Percentiles rank a stretch among this genome's conserved stretches.
These are phyloP conservation scores for Enteromius trimaculatus DNA, from an alignment of 2,797 vertebrate genomes.

Conservation along the genomic window DNA sequence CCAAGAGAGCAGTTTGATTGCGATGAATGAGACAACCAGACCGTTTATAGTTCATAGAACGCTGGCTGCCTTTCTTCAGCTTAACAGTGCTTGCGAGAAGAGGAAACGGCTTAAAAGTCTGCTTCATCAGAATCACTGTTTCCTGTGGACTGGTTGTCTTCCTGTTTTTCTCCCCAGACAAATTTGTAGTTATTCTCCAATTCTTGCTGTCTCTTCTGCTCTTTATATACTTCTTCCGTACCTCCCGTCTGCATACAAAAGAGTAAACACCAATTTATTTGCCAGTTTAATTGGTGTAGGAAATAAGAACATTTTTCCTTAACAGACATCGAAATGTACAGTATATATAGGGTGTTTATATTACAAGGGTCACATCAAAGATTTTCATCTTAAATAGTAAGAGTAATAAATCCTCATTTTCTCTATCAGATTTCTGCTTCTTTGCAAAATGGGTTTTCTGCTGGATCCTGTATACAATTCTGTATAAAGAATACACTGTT, in stretches of 20 bases:
- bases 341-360: not conserved
- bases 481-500: not conserved
- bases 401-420: not conserved
- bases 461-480: not conserved
- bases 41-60: conserved; percentile 13
- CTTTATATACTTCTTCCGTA: conserved; percentile 90
- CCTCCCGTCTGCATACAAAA: conserved; percentile 83
- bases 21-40: not conserved
- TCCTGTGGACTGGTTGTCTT: conserved; percentile 76
- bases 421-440: too few species aligned
- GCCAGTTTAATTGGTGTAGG: not conserved
- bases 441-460: not conserved
- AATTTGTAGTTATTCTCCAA: conserved; percentile 92
- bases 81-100: conserved; percentile 13
- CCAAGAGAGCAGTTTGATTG: conserved; percentile 11
- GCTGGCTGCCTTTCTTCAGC: conserved; percentile 46
- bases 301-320: not conserved
- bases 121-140: conserved; percentile 85
- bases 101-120: conserved; percentile 80
- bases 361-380: not conserved
- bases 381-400: not conserved
- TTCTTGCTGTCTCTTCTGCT: conserved; percentile 88
- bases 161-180: conserved; percentile 85
- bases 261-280: conserved; percentile 11
- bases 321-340: not conserved